Evolutionary conservation across 2,888 invertebrate genomes (phyloP).

Genomic region (Tetranychus piercei): DNA sequence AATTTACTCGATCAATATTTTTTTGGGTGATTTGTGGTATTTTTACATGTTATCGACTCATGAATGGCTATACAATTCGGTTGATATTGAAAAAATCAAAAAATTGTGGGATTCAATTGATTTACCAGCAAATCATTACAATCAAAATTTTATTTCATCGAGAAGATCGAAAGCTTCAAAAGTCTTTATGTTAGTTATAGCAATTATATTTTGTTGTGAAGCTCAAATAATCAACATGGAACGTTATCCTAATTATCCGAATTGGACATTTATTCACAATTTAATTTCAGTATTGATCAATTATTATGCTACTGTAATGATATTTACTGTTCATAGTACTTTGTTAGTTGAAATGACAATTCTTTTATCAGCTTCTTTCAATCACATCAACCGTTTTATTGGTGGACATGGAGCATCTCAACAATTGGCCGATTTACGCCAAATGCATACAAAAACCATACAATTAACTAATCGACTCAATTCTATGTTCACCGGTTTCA

Average conservation of each 20-base stretch:
- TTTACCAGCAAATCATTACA: not conserved
- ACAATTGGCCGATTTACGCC: not conserved
- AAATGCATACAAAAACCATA: not conserved
- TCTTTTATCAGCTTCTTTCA: not conserved
- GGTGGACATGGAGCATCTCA: not conserved
- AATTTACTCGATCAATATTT: not conserved
- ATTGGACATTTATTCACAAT: not conserved
- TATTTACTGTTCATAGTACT: not conserved
- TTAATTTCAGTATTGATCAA: not conserved
- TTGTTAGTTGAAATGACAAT: not conserved
- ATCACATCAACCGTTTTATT: not conserved
- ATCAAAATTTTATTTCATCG: not conserved
- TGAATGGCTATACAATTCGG: not conserved
- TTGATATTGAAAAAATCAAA: not conserved
- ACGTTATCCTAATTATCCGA: no score
- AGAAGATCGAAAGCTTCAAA: not conserved
- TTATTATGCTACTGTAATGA: not conserved
- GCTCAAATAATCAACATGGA: not conserved
- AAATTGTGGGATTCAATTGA: not conserved
- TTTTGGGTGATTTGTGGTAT: not conserved
- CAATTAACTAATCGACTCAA: not conserved
- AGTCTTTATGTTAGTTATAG: not conserved
- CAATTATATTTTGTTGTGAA: not conserved
- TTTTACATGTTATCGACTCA: not conserved
- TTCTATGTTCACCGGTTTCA: not conserved